Evolutionary conservation across 2,888 invertebrate species (phyloP).

Genomic region (Thereva unica): DNA sequence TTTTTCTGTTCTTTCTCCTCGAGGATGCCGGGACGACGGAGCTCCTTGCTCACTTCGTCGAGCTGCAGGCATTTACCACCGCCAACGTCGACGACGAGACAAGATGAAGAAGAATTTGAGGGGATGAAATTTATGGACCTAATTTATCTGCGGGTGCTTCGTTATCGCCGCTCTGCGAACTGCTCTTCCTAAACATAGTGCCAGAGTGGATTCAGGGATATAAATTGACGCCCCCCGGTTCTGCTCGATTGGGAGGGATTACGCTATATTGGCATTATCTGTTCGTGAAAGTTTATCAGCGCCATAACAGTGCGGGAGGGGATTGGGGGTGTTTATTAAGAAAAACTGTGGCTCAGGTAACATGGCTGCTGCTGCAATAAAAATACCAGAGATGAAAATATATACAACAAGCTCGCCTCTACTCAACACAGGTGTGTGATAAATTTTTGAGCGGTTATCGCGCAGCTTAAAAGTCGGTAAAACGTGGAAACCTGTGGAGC

Average conservation of each 20-base stretch:
- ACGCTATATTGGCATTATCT: conserved; percentile 36
- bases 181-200: conserved; percentile 31
- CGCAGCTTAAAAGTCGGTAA: too few species aligned
- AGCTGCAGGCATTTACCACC: conserved; percentile 12
- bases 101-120: conserved; percentile 38
- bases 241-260: conserved; percentile 20
- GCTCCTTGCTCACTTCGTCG: neutral
- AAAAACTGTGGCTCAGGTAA: neutral
- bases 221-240: conserved; percentile 17
- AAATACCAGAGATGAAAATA: too few species aligned
- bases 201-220: conserved; percentile 30
- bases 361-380: too few species aligned
- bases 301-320: conserved; percentile 25
- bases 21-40: neutral
- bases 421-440: too few species aligned
- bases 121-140: conserved; percentile 38
- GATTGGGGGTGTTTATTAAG: conserved; percentile 21
- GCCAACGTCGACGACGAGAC: conserved; percentile 29
- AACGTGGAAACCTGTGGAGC: too few species aligned
- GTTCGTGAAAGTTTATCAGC: conserved; percentile 31
- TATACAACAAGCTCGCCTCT: too few species aligned
- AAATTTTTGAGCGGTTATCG: too few species aligned
- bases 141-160: conserved; percentile 38
- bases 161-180: conserved; percentile 35
- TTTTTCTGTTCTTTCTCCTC: neutral